Conservation (phyloP, 2,888 invertebrate genomes). For the Hydriomena furcata region DNA sequence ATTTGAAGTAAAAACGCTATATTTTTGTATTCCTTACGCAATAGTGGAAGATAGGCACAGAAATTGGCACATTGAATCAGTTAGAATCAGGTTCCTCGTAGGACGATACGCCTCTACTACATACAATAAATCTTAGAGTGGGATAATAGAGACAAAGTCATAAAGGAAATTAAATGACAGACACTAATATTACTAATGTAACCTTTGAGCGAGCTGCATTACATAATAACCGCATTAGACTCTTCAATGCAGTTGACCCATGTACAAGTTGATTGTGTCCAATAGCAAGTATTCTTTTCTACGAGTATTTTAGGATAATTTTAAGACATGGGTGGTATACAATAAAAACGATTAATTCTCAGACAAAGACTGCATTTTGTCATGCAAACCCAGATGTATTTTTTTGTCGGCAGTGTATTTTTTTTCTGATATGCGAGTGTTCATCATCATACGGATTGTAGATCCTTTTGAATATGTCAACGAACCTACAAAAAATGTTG, state of each 20-base stretch:
- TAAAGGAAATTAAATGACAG: too few species aligned
- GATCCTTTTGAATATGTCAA: too few species aligned
- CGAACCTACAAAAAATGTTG: too few species aligned
- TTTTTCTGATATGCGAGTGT: too few species aligned
- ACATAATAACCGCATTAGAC: conserved; percentile 38
- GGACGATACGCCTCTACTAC: too few species aligned
- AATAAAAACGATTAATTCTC: conserved; percentile 40
- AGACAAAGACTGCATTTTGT: conserved; percentile 27
- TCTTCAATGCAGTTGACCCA: conserved; percentile 37
- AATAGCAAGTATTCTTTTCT: conserved; percentile 52
- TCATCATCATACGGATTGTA: too few species aligned
- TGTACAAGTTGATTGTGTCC: conserved; percentile 44
- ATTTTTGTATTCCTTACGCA: too few species aligned
- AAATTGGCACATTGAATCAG: neutral
- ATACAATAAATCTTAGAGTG: neutral
- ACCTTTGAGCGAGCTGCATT: conserved; percentile 31
- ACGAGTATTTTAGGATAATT: conserved; percentile 45
- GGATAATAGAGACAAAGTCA: neutral
- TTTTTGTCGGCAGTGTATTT: conserved; percentile 21
- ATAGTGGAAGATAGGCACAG: too few species aligned
- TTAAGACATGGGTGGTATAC: conserved; percentile 37
- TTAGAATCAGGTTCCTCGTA: too few species aligned
- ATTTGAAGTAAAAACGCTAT: too few species aligned
- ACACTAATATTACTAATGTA: too few species aligned
- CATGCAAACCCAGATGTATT: too few species aligned